These are phyloP conservation scores for Adelosebastes latens DNA, from an alignment of 2,797 vertebrate genomes.

Conservation along the genomic window DNA sequence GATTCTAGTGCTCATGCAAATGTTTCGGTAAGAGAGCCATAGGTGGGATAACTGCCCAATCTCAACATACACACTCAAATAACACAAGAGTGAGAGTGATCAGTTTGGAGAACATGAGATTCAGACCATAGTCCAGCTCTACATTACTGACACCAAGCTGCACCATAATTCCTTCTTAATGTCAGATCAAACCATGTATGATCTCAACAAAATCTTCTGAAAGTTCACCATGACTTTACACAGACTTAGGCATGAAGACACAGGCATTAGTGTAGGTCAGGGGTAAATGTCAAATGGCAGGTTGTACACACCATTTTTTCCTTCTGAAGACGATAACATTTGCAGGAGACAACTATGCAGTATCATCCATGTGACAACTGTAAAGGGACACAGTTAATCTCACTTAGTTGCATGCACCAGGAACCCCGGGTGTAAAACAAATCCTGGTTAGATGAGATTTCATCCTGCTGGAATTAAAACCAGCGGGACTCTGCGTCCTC, in stretches of 20 bases:
- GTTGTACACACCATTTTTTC: fast-evolving
- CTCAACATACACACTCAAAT: background rate
- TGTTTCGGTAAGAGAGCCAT: too few species aligned
- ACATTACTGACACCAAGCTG: background rate
- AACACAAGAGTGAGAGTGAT: background rate
- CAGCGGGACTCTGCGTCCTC: constrained; percentile 18
- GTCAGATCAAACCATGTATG: background rate
- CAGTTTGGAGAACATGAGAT: background rate
- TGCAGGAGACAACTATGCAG: background rate
- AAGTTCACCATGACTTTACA: background rate
- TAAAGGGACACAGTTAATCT: constrained; percentile 41
- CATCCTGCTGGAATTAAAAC: constrained; percentile 47
- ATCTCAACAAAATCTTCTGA: background rate
- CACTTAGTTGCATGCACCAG: constrained; percentile 54
- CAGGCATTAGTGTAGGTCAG: background rate
- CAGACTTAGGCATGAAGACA: background rate
- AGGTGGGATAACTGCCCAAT: background rate
- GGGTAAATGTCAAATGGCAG: background rate
- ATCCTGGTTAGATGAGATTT: constrained; percentile 45
- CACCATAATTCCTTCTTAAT: background rate
- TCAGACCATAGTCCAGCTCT: background rate
- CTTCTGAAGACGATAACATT: constrained; percentile 3
- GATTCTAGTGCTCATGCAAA: background rate
- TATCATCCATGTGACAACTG: constrained; percentile 21
- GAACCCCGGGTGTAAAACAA: constrained; percentile 44